Evolutionary conservation across 2,113 vertebrate genomes (phyloP), one percentile per base, ranked within the genome.

Genomic region (Crypturellus undulatus): DNA sequence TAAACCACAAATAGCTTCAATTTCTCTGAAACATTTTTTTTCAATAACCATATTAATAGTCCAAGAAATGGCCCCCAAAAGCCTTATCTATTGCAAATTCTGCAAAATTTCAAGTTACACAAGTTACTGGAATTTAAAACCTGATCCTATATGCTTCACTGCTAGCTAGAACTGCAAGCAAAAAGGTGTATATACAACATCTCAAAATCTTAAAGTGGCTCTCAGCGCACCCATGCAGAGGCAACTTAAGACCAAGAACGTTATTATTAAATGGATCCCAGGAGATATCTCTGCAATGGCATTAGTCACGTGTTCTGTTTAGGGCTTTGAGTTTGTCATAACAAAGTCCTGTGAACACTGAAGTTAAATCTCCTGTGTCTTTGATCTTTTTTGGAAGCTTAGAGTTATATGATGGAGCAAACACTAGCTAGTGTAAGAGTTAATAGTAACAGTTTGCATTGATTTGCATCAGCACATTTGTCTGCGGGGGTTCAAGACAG

Each of bases 161-260:
- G 43, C 4, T 4, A 0, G 0, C 4, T 69, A 67, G 9, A 89
- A 40, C 59, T 62, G 7, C 36, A 7, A 56, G 56, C 12, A 45
- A 60, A 84, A 42, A 25, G 2, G 0, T 25, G 25, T 15, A 2
- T n/a, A 7, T 43, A 14, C 73, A n/a, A 63, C 32, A 77, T 83
- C 14, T 3, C n/a, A 64, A 70, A 79, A 38, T 20, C 32, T 28
- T 51, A 60, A 77, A 42, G 16, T 15, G 85, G 45, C 38, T 85
- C 60, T 42, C 60, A 67, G 25, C 0, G 0, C 52, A 79, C n/a
- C 11, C 20, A 8, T 26, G 26, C 19, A 54, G 30, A 18, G 14
- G 83, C 21, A 85, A 63, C 9, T 32, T 28, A 54, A 28, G 26
- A 4, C 26, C 67, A 26, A 16, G 8, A 30, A 25, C 5, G 21